Base-by-base conservation (phyloP, 2,888 invertebrate genomes). In the Dyspetes luteomarginatus region DNA sequence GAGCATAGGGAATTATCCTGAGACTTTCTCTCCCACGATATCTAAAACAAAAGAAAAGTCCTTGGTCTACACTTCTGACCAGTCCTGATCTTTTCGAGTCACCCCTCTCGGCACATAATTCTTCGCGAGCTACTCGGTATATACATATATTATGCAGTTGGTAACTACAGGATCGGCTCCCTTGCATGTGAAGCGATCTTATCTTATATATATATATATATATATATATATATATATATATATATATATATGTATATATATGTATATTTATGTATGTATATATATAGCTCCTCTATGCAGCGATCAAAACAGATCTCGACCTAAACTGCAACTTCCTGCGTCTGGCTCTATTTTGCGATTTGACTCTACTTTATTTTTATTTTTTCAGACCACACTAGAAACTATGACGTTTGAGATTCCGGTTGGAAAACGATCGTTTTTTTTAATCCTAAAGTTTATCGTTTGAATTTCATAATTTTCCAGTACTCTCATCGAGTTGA, bases 21-120 rank as follows among this genome's bases (percentile, higher is more conserved):
- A 69, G 76, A 45, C 62, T 78, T 56, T 48, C 55, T 74, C 84
- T 86, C 86, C 85, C 86, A 86, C 86, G 86, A 83, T 78, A 84
- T 83, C 82, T 79, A 71, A 48, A 43, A 64, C 62, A 73, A 62
- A 73, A 43, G 64, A 83, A 75, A 81, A 82, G 82, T 83, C 83
- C 85, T 84, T 84, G 85, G 83, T 77, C 81, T 73, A 77, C 83
- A 85, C 85, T 85, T 84, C 85, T 85, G 86, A 85, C 84, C 85
- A 78, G 68, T 60, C 55, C 62, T 84, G 84, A 84, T 84, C 85
- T 84, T 85, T 79, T 80, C 83, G 82, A 84, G 82, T 83, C 77
- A 84, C 81, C 83, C 84, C 84, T 65, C 83, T 68, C 74, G 72
- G 56, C 72, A 82, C 71, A 74, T 75, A 76, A 82, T 79, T 80